phyloP scores from a whole-genome alignment of 2,113 vertebrate genomes.

The Hylia prasina region DNA sequence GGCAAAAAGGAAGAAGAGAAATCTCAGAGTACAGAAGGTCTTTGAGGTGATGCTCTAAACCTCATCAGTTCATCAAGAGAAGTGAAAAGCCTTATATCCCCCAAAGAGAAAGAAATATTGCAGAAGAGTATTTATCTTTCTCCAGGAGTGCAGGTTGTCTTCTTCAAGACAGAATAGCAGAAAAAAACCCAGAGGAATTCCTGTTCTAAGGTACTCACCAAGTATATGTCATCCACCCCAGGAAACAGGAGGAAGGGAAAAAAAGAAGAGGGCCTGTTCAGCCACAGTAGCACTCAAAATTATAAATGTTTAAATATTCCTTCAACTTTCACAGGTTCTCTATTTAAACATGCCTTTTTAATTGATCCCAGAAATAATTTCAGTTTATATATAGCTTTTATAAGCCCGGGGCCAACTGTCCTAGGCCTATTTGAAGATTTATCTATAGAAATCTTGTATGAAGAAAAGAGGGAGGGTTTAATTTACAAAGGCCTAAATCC shows the following conservation, averaged over 20 bases:
- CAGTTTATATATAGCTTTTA: not conserved
- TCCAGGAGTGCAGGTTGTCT: not conserved
- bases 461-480: not conserved
- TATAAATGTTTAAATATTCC: not conserved
- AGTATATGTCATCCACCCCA: not conserved
- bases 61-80: not conserved
- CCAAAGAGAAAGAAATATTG: not conserved
- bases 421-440: not conserved
- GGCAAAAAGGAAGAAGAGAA: not conserved
- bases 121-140: not conserved
- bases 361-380: conserved; percentile 13
- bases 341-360: conserved; percentile 21
- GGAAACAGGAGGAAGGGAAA: not conserved
- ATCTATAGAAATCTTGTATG: not conserved
- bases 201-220: not conserved
- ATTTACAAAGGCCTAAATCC: conserved; percentile 2
- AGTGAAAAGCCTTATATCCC: not conserved
- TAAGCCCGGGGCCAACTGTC: not conserved
- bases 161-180: not conserved
- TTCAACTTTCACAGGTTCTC: not conserved
- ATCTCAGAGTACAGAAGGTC: not conserved
- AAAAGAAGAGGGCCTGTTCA: not conserved
- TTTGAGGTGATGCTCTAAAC: not conserved
- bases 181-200: not conserved
- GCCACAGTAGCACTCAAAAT: not conserved